Percentiles rank a stretch among this genome's conserved stretches.
Evolutionary conservation across 2,797 vertebrate genomes (phyloP).

Genomic region (Uromys caudimaculatus): DNA sequence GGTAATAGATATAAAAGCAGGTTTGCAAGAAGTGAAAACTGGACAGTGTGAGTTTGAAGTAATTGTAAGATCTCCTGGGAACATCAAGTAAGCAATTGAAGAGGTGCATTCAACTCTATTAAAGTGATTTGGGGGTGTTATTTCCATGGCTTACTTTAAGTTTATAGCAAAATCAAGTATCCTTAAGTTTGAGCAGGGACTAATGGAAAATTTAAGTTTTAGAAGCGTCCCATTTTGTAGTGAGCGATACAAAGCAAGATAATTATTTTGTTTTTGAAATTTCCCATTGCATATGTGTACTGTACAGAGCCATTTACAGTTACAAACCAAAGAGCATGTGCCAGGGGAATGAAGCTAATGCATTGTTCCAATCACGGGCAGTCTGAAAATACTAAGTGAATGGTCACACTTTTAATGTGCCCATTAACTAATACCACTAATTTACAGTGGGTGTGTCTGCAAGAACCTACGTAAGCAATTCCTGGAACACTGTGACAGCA

Average conservation of each 20-base stretch:
- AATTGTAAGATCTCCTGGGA: background rate
- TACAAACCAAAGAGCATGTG: slow-evolving; percentile 52
- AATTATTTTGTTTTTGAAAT: slow-evolving; percentile 78
- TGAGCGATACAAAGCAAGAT: slow-evolving; percentile 61
- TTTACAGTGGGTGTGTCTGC: slow-evolving; percentile 62
- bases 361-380: slow-evolving; percentile 46
- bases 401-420: slow-evolving; percentile 67
- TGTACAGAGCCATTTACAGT: slow-evolving; percentile 69
- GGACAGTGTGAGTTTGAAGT: background rate
- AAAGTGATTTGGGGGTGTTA: background rate
- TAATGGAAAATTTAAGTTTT: slow-evolving; percentile 74
- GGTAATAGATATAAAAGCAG: background rate
- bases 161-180: background rate
- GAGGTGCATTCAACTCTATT: background rate
- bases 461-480: slow-evolving; percentile 64
- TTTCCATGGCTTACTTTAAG: slow-evolving; percentile 44
- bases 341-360: slow-evolving; percentile 72
- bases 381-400: slow-evolving; percentile 67
- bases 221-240: slow-evolving; percentile 62
- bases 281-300: slow-evolving; percentile 59
- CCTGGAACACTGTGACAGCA: slow-evolving; percentile 59
- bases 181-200: background rate
- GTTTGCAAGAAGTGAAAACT: background rate
- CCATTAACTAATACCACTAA: slow-evolving; percentile 72
- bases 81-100: background rate